phyloP scores from a whole-genome alignment of 2,888 invertebrate genomes.

The Syrista parreyssii region DNA sequence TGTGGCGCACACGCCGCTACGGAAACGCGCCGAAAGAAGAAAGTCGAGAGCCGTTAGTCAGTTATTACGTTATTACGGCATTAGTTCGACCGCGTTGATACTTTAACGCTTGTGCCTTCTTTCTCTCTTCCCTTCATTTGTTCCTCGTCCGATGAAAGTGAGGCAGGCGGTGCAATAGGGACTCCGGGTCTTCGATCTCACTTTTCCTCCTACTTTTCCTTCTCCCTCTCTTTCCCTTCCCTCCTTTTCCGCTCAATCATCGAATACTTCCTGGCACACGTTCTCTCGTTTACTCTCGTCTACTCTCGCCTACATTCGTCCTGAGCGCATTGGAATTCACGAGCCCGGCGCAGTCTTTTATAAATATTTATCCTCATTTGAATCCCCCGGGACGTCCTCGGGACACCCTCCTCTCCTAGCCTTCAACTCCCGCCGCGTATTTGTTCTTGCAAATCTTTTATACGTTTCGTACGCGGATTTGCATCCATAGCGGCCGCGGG shows the following conservation, averaged over 20 bases:
- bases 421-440: conserved; percentile 41
- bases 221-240: not conserved
- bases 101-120: no score
- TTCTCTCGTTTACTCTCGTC: conserved; percentile 23
- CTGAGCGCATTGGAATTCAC: conserved; percentile 24
- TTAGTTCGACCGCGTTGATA: no score
- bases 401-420: conserved; percentile 26
- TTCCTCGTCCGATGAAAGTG: no score
- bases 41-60: not conserved
- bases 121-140: no score
- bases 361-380: conserved; percentile 64
- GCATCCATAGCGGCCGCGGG: conserved; percentile 50
- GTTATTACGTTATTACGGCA: no score
- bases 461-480: conserved; percentile 56
- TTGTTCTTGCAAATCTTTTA: conserved; percentile 61
- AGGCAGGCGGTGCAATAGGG: no score
- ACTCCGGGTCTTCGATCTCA: no score
- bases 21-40: conserved; percentile 2
- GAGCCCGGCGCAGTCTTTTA: conserved; percentile 52
- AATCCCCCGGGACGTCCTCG: conserved; percentile 50
- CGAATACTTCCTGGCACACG: conserved; percentile 37
- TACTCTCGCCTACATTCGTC: conserved; percentile 14
- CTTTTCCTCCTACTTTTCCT: no score
- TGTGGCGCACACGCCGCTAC: not conserved
- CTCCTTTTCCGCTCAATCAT: conserved; percentile 2